Evolutionary conservation across 2,113 vertebrate genomes (phyloP), one percentile per base, ranked within the genome.

Genomic region (Gulo gulo): DNA sequence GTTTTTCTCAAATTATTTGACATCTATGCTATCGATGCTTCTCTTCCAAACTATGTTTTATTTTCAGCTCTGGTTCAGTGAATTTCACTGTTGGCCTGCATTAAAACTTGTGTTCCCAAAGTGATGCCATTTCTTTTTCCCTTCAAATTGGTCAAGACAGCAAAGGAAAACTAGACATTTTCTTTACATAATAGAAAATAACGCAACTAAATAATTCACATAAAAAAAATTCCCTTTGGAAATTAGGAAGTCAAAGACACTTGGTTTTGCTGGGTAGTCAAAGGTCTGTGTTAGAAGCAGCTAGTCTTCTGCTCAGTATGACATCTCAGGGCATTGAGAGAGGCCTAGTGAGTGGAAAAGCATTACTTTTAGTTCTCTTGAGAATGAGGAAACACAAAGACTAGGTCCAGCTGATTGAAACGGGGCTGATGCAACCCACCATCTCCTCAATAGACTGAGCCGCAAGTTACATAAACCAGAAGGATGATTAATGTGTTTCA

Each of bases 401-500:
- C 20, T 84, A 11, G 13, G 34, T 80, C 65, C 73, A 79, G 31
- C 21, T 92, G 57, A 76, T 69, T 96, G 52, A 97, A 97, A 93
- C 34, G 24, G 47, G 61, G n/a, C 80, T 92, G 50, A 84, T 61
- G 36, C 13, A 91, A 91, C 84, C 67, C 11, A 86, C 36, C 78
- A 1, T 88, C 91, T 95, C n/a, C 85, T 63, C 71, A 88, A 0
- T 16, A 63, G 69, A 88, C 9, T 94, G 89, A 97, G 36, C 26
- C 52, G 39, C 12, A 55, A 73, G 18, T 39, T 93, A 73, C 21
- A 87, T 88, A 93, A 95, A 83, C 88, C 59, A 67, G 76, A 61
- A 91, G 94, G 90, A 88, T 94, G 59, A 87, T 7, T n/a, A 78
- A 81, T 63, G 20, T 78, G 24, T 90, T 90, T 95, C 86, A 93